A percentile compares a stretch with the other conserved stretches of the same genome.
phyloP scores from a whole-genome alignment of 1,140 invertebrate genomes.

The honey bee (Apis mellifera) region Amel_HAv3.1 CM009933.2:11289501-11290000 shows the following conservation, averaged over 20 bases:
- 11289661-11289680: not conserved
- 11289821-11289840: too few relatives aligned
- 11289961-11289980: not conserved
- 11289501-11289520: not conserved
- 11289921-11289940: not conserved
- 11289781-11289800: too few relatives aligned
- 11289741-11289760: too few relatives aligned
- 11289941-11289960: not conserved
- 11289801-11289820: too few relatives aligned
- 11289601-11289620: not conserved
- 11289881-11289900: too few relatives aligned
- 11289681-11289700: conserved; percentile 22
- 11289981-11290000: not conserved
- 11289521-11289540: conserved; percentile 54
- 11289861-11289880: too few relatives aligned
- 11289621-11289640: conserved; percentile 59
- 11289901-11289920: not conserved
- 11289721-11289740: too few relatives aligned
- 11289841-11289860: too few relatives aligned
- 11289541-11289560: conserved; percentile 56
- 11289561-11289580: conserved; percentile 56
- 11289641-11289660: conserved; percentile 18
- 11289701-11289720: not conserved
- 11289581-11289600: conserved; percentile 63
- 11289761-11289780: too few relatives aligned